phyloP scores from a whole-genome alignment of 2,797 vertebrate species.

The Strix occidentalis region DNA sequence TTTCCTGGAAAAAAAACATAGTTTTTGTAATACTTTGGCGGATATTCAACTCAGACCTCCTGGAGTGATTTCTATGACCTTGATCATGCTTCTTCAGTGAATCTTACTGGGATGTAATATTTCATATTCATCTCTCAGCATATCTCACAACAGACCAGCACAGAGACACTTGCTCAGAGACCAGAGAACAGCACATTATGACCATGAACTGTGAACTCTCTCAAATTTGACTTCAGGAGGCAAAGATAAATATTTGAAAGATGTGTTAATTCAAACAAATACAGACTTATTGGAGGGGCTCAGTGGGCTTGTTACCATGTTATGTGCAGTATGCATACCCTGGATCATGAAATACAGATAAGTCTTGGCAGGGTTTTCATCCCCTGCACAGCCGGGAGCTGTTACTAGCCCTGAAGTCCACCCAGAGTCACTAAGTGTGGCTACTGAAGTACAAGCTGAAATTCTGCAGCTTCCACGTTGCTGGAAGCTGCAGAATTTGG shows the following conservation, averaged over 20 bases:
- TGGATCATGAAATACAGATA: background rate
- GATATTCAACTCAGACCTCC: background rate
- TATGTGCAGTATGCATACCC: accelerated
- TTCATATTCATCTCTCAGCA: background rate
- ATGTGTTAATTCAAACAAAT: background rate
- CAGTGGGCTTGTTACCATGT: background rate
- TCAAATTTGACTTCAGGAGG: background rate
- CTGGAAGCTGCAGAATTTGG: background rate
- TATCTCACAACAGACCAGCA: background rate
- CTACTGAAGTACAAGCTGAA: background rate
- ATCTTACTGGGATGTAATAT: background rate
- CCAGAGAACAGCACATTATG: background rate
- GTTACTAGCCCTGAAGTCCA: background rate
- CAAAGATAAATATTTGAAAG: background rate
- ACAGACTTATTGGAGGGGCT: background rate
- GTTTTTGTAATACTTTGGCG: background rate
- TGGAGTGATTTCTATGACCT: background rate
- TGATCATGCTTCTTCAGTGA: background rate
- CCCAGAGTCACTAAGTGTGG: background rate
- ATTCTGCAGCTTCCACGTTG: background rate
- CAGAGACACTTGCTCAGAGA: background rate
- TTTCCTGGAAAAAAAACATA: background rate
- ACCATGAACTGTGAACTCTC: background rate
- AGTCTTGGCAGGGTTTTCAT: background rate
- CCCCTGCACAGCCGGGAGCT: background rate